phyloP scores from a whole-genome alignment of 2,113 vertebrate species.

The Arothron firmamentum region DNA sequence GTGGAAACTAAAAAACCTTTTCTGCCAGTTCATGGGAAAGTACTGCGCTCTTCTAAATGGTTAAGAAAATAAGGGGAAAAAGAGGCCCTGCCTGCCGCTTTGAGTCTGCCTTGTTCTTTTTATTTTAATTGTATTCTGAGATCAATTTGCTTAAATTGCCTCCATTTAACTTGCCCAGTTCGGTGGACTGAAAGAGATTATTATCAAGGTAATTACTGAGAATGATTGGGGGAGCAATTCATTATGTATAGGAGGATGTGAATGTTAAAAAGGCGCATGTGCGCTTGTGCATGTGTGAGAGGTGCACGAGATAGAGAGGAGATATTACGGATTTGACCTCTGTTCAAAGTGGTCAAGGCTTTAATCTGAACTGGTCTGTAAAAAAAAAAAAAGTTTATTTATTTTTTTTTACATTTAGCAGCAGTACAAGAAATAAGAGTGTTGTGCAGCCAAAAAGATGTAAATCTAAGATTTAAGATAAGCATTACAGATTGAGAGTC shows the following conservation, averaged over 20 bases:
- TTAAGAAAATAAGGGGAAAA: conserved; percentile 16
- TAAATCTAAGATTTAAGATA: no score
- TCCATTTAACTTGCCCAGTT: conserved; percentile 69
- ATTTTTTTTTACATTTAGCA: no score
- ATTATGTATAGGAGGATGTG: conserved; percentile 71
- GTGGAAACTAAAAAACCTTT: conserved; percentile 32
- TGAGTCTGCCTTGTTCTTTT: conserved; percentile 54
- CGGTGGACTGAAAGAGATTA: conserved; percentile 61
- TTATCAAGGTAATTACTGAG: conserved; percentile 73
- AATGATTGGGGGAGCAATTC: conserved; percentile 69
- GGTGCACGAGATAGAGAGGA: conserved; percentile 60
- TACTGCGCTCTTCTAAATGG: conserved; percentile 10
- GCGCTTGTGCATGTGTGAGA: conserved; percentile 20
- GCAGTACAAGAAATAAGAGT: no score
- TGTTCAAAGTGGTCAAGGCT: conserved; percentile 8
- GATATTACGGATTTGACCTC: conserved; percentile 55
- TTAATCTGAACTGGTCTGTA: conserved; percentile 13
- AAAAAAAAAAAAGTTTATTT: no score
- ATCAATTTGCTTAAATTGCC: conserved; percentile 78
- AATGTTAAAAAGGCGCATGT: conserved; percentile 52
- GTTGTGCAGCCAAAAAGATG: no score
- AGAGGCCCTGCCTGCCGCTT: conserved; percentile 49
- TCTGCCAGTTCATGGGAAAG: conserved; percentile 46
- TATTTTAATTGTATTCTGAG: conserved; percentile 71
- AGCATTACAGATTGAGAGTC: no score